Conservation (phyloP, 2,113 vertebrate genomes). For the Microtus oregoni region DNA sequence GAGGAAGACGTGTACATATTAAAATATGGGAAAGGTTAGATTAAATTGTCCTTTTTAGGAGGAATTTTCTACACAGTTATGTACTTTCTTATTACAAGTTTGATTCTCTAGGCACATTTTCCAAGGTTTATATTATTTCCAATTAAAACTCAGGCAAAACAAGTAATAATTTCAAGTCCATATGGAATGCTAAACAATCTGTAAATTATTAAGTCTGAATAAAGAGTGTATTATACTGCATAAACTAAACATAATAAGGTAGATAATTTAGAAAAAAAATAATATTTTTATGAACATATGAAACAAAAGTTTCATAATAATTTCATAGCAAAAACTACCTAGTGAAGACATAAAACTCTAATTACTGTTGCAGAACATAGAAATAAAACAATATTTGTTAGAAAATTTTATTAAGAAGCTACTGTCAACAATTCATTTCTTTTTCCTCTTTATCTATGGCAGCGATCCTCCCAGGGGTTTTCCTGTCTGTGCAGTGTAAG, state of each 20-base stretch:
- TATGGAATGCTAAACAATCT: constrained; percentile 54
- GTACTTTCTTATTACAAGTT: constrained; percentile 25
- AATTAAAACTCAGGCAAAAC: constrained; percentile 66
- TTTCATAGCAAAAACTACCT: constrained; percentile 26
- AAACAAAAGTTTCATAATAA: constrained; percentile 66
- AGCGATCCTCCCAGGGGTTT: neutral
- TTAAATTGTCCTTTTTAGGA: neutral
- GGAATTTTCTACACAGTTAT: neutral
- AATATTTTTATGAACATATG: constrained; percentile 53
- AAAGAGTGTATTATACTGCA: constrained; percentile 49
- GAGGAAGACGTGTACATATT: neutral
- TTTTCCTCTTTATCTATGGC: neutral
- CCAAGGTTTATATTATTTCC: constrained; percentile 56
- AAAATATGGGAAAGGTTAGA: neutral
- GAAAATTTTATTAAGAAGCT: neutral
- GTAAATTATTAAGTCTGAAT: constrained; percentile 72
- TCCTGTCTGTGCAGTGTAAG: neutral
- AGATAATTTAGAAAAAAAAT: neutral
- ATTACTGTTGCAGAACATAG: constrained; percentile 1
- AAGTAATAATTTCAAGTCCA: constrained; percentile 55
- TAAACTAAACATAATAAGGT: constrained; percentile 67
- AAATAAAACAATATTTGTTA: constrained; percentile 40
- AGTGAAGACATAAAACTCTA: constrained; percentile 51
- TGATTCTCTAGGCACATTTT: constrained; percentile 50
- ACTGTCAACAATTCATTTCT: neutral